A percentile compares a stretch with the other conserved stretches of the same genome.
Conservation (phyloP, 2,797 vertebrate genomes). For the Leptoclinus maculatus region DNA sequence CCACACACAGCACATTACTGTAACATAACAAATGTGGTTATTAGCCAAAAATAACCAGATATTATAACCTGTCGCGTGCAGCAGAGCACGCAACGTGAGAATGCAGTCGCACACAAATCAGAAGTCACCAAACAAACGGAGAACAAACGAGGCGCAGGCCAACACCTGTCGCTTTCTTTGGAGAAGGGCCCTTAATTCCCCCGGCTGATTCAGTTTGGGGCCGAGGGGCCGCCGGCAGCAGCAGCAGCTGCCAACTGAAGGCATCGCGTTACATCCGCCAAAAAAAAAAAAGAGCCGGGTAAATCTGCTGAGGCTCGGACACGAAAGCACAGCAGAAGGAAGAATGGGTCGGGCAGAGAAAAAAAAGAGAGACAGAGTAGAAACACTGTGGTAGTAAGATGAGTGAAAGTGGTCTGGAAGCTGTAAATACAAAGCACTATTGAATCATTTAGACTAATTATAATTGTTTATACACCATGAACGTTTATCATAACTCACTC, state of each 20-base stretch:
- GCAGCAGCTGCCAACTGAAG: conserved; percentile 89
- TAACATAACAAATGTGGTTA: no score
- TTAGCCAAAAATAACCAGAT: neutral
- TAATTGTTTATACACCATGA: no score
- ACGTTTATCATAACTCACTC: neutral
- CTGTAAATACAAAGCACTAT: neutral
- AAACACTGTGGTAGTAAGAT: rapidly evolving
- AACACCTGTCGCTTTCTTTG: conserved; percentile 93
- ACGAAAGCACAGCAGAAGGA: conserved; percentile 1
- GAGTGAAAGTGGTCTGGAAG: no score
- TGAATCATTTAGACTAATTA: neutral
- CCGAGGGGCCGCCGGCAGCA: conserved; percentile 74
- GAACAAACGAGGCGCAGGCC: conserved; percentile 85
- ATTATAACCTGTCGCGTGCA: neutral
- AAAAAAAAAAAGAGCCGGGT: conserved; percentile 35
- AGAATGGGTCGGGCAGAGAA: conserved; percentile 37
- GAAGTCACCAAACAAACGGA: conserved; percentile 73
- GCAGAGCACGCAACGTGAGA: conserved; percentile 54
- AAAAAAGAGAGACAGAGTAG: neutral
- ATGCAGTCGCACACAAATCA: conserved; percentile 68
- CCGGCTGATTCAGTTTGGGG: conserved; percentile 82
- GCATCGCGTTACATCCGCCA: conserved; percentile 90
- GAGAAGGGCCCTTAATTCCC: conserved; percentile 85
- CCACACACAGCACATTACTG: neutral
- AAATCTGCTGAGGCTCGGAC: conserved; percentile 66